A percentile compares a stretch with the other conserved stretches of the same genome.
phyloP scores from a whole-genome alignment of 1,140 invertebrate species.

The Trachymyrmex septentrionalis region DNA sequence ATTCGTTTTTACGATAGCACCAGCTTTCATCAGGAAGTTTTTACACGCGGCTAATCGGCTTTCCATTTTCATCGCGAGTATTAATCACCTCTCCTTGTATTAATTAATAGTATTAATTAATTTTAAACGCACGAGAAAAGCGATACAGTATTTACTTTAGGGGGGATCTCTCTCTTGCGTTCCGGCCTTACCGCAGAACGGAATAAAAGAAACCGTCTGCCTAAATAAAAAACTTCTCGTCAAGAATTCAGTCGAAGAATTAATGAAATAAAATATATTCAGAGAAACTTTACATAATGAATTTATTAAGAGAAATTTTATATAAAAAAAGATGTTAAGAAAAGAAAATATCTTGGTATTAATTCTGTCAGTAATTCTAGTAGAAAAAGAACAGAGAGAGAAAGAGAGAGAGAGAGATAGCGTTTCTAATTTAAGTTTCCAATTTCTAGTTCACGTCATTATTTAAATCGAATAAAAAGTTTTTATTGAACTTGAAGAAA shows the following conservation, averaged over 20 bases:
- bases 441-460: not conserved
- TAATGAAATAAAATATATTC: constrained; percentile 32
- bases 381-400: not conserved
- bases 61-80: constrained; percentile 43
- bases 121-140: not conserved
- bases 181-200: not conserved
- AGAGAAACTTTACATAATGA: constrained; percentile 1
- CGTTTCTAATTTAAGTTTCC: not conserved
- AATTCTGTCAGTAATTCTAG: not conserved
- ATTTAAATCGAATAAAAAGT: not conserved
- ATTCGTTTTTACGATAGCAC: not conserved
- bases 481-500: not conserved
- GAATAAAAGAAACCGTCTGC: not conserved
- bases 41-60: constrained; percentile 46
- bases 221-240: not conserved
- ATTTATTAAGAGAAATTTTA: constrained; percentile 19
- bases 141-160: constrained; percentile 43
- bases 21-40: constrained; percentile 59
- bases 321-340: not conserved
- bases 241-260: constrained; percentile 3
- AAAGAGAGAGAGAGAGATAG: too few relatives aligned
- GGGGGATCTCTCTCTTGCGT: not conserved
- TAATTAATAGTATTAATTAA: constrained; percentile 37
- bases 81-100: constrained; percentile 8
- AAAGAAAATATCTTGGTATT: not conserved